Percentiles rank a stretch among this genome's conserved stretches.
Evolutionary conservation across 2,797 vertebrate species (phyloP).

Genomic region (Triplophysa bombifrons): DNA sequence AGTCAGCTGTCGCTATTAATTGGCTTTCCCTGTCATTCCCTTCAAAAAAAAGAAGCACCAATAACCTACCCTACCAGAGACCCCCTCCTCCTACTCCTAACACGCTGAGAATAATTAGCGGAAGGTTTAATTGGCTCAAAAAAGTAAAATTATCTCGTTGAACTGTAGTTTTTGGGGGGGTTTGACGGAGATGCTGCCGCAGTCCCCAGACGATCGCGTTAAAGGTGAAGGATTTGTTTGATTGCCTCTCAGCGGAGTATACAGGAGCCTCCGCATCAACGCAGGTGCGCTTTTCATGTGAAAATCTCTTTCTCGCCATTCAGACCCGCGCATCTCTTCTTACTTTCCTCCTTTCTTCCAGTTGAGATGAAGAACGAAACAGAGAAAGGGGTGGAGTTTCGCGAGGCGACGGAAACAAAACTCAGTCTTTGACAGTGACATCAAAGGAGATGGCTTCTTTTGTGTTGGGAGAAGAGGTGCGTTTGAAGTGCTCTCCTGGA

Average conservation of each 20-base stretch:
- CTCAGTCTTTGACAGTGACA: slow-evolving; percentile 80
- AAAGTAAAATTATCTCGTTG: slow-evolving; percentile 23
- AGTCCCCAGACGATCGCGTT: slow-evolving; percentile 40
- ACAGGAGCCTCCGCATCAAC: slow-evolving; percentile 67
- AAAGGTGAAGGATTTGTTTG: slow-evolving; percentile 53
- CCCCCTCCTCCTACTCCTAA: slow-evolving; percentile 26
- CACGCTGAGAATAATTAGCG: slow-evolving; percentile 49
- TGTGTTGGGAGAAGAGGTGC: slow-evolving; percentile 77
- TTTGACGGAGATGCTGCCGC: slow-evolving; percentile 28
- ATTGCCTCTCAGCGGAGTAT: slow-evolving; percentile 66
- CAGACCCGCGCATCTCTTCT: slow-evolving; percentile 68
- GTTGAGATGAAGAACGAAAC: slow-evolving; percentile 38
- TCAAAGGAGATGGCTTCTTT: slow-evolving; percentile 80
- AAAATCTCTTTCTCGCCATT: slow-evolving; percentile 72
- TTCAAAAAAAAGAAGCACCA: slow-evolving; percentile 43
- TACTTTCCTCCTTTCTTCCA: slow-evolving; percentile 35
- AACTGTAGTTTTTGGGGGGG: slow-evolving; percentile 11
- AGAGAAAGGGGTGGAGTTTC: slow-evolving; percentile 73
- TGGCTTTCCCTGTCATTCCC: slow-evolving; percentile 47
- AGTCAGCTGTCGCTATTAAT: slow-evolving; percentile 47
- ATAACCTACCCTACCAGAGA: slow-evolving; percentile 41
- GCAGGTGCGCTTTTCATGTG: slow-evolving; percentile 79
- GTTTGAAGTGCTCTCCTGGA: slow-evolving; percentile 80
- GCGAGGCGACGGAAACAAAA: slow-evolving; percentile 74
- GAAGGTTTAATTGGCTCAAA: slow-evolving; percentile 52